Percentiles rank a stretch among this genome's conserved stretches.
Conservation (phyloP, 1,140 invertebrate genomes). For the Frieseomelitta varia region DNA sequence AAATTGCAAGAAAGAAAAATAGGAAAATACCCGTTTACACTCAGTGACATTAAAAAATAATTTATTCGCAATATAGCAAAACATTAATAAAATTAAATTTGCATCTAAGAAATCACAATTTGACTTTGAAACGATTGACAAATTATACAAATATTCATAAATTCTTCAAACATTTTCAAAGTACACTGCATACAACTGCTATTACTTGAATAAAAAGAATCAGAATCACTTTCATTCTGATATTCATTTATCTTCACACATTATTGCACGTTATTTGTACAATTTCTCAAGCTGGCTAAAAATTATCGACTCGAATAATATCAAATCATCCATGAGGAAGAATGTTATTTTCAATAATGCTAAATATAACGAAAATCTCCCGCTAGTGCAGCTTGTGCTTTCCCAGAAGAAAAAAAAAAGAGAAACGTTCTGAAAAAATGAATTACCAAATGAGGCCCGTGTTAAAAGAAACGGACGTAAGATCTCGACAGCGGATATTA, state of each 20-base stretch:
- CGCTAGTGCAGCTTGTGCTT: background rate
- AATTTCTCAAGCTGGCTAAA: background rate
- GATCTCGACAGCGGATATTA: background rate
- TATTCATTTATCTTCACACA: background rate
- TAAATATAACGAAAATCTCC: constrained; percentile 3
- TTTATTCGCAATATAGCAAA: background rate
- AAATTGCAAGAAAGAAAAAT: background rate
- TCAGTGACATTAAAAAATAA: background rate
- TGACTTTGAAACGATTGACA: background rate
- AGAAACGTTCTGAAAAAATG: background rate
- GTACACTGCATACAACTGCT: background rate
- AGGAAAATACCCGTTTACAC: background rate
- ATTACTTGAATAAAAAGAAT: constrained; percentile 1
- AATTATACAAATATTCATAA: background rate
- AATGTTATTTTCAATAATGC: background rate
- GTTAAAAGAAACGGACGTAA: background rate
- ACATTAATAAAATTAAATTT: background rate
- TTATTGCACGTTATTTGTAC: background rate
- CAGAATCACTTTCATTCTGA: background rate
- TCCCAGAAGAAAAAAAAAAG: background rate
- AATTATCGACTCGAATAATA: too few relatives aligned
- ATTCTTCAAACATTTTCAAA: background rate
- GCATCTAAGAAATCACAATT: background rate
- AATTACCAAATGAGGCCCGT: background rate
- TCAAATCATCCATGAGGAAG: background rate